Evolutionary conservation across 2,888 invertebrate genomes (phyloP), one percentile per base, ranked within the genome.

Genomic region (Tinea pellionella): DNA sequence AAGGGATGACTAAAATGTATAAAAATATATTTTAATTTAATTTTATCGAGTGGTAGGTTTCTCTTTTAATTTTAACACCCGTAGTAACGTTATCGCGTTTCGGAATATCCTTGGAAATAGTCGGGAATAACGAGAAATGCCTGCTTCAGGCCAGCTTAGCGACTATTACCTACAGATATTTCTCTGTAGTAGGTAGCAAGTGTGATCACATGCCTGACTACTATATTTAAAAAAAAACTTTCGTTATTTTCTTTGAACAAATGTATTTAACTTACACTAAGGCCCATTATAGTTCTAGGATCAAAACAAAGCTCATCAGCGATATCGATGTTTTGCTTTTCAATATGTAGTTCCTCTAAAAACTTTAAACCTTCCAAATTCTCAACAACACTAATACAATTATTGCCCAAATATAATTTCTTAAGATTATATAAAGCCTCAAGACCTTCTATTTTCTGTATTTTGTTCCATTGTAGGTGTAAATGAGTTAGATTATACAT

Each of bases 401-500:
- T 94, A 64, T 91, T 89, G 0, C 92, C 91, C 62, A 94, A 74
- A 73, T 95, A 96, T 1, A 98, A 72, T 74, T 96, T 94, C 65
- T 91, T 92, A 60, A 97, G 78, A 63, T 92, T 92, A 32, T 74
- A 78, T 60, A 94, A 78, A 16, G 75, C 73, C 12, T 89, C 75
- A 43, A 95, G 73, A 58, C 93, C 92, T 68, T 93, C 90, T 1
- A 95, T 88, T 74, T 91, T 91, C 0, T 79, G 81, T 63, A 96
- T 92, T 71, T 91, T 91, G 71, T 96, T 96, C 82, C 92, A 94
- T 77, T 93, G 95, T 13, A 93, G 74, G 74, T 91, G 95, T 56
- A 93, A 79, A 65, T 93, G 90, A 0, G 91, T 92, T 47, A 95
- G 75, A 65, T 92, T 91, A 57, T 77, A 82, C 2, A 95, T 81